A percentile compares a stretch with the other conserved stretches of the same genome.
phyloP scores from a whole-genome alignment of 1,140 invertebrate species.

The Colletes latitarsis region DNA sequence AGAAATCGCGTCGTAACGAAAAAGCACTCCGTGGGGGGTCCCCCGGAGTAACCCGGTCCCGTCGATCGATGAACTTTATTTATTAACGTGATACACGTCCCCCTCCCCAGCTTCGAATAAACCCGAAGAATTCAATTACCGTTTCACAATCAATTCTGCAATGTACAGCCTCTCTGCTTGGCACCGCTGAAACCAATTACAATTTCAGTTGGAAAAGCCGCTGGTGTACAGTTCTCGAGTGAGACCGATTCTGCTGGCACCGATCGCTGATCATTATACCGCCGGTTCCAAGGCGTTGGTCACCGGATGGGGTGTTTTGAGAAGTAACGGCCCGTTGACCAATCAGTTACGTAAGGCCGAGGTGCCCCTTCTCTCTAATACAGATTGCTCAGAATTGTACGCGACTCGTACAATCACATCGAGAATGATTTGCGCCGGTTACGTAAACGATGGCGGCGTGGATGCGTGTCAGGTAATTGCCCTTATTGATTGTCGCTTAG shows the following conservation, averaged over 20 bases:
- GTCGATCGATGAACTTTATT: slow-evolving; percentile 27
- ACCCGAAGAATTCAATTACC: slow-evolving; percentile 39
- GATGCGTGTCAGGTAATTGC: slow-evolving; percentile 69
- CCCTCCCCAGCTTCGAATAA: neutral
- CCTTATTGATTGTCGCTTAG: neutral
- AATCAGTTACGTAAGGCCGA: slow-evolving; percentile 66
- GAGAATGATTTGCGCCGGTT: slow-evolving; percentile 79
- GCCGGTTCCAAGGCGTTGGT: slow-evolving; percentile 64
- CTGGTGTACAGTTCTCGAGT: slow-evolving; percentile 60
- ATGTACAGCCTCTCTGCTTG: neutral
- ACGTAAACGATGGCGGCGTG: slow-evolving; percentile 70
- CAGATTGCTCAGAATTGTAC: slow-evolving; percentile 64
- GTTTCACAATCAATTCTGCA: slow-evolving; percentile 35
- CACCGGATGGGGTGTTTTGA: slow-evolving; percentile 74
- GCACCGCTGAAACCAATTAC: slow-evolving; percentile 24
- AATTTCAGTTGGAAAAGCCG: slow-evolving; percentile 65
- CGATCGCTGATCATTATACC: slow-evolving; percentile 54
- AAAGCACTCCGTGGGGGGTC: neutral
- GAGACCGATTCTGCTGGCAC: slow-evolving; percentile 66
- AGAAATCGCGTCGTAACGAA: neutral
- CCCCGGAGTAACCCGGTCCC: neutral
- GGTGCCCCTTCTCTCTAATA: slow-evolving; percentile 68
- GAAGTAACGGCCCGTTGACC: slow-evolving; percentile 31
- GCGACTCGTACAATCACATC: slow-evolving; percentile 50
- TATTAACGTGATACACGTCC: slow-evolving; percentile 16